Evolutionary conservation across 1,140 invertebrate species (phyloP).

Genomic region (Laodelphax striatellus): DNA sequence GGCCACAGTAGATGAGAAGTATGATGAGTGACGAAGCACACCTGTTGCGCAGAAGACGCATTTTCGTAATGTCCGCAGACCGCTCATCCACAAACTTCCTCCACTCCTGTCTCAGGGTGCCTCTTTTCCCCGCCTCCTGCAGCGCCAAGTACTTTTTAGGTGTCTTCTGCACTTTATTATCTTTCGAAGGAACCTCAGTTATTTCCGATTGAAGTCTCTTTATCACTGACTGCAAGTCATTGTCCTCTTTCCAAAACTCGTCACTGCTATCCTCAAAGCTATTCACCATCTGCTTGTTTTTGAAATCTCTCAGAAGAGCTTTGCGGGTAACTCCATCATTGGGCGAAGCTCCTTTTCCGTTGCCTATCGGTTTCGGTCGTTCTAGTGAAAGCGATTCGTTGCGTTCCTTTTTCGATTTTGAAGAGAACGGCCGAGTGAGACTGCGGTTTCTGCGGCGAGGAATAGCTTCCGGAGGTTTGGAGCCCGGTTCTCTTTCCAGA

Average conservation of each 20-base stretch:
- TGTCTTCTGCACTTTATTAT: neutral
- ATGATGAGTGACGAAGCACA: constrained; percentile 53
- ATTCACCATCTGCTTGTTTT: neutral
- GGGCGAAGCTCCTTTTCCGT: neutral
- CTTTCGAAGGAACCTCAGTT: neutral
- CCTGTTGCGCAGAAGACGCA: constrained; percentile 45
- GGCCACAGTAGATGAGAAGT: constrained; percentile 58
- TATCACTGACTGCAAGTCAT: neutral
- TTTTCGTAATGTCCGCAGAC: constrained; percentile 41
- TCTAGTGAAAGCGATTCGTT: neutral
- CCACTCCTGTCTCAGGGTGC: constrained; percentile 32
- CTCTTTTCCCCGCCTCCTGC: neutral
- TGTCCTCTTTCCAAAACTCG: constrained; percentile 21
- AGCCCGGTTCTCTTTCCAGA: constrained; percentile 1
- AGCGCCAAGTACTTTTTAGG: neutral
- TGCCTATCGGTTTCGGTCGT: neutral
- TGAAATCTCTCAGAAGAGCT: neutral
- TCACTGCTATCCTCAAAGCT: constrained; percentile 18
- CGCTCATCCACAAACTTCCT: constrained; percentile 44
- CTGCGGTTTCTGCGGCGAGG: constrained; percentile 7
- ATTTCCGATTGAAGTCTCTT: neutral
- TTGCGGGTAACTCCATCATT: constrained; percentile 3
- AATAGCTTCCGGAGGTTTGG: neutral
- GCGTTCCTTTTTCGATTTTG: neutral
- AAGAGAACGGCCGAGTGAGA: constrained; percentile 1